Evolutionary conservation across 2,113 vertebrate species (phyloP).

Genomic region (Lamprotornis superbus): DNA sequence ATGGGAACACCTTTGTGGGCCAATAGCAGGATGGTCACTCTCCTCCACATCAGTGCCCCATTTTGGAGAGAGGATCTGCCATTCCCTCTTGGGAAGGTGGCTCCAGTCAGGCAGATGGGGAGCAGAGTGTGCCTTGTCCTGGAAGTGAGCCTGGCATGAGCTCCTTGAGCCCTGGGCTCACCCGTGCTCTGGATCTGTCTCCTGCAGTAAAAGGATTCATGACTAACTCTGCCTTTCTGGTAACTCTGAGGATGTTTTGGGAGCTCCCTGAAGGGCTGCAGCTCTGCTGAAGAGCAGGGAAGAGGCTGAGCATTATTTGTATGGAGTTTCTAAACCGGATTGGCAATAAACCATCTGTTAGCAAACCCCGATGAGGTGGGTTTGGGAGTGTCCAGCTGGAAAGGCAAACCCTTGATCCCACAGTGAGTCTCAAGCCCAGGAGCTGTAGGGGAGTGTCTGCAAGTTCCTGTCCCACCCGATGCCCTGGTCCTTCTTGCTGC

Average conservation of each 20-base stretch:
- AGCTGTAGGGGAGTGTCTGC: background rate
- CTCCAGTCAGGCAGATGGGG: background rate
- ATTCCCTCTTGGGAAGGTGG: background rate
- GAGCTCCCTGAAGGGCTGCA: background rate
- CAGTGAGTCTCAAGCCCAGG: slow-evolving; percentile 11
- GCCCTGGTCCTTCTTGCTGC: background rate
- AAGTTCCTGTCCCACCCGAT: slow-evolving; percentile 26
- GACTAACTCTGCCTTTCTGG: background rate
- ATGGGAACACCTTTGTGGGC: background rate
- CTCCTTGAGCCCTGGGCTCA: background rate
- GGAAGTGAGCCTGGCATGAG: background rate
- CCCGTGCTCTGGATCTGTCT: background rate
- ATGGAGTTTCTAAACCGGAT: background rate
- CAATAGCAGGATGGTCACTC: background rate
- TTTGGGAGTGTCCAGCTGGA: slow-evolving; percentile 43
- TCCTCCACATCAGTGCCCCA: background rate
- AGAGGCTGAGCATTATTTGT: background rate
- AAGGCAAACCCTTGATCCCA: background rate
- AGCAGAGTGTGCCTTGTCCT: background rate
- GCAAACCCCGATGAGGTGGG: background rate
- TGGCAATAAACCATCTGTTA: background rate
- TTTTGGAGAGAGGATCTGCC: background rate
- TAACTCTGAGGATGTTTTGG: background rate
- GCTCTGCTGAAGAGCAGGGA: background rate
- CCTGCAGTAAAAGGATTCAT: background rate